These are phyloP conservation scores for Yponomeuta evonymella DNA, from an alignment of 2,888 invertebrate genomes.

Conservation along the genomic window DNA sequence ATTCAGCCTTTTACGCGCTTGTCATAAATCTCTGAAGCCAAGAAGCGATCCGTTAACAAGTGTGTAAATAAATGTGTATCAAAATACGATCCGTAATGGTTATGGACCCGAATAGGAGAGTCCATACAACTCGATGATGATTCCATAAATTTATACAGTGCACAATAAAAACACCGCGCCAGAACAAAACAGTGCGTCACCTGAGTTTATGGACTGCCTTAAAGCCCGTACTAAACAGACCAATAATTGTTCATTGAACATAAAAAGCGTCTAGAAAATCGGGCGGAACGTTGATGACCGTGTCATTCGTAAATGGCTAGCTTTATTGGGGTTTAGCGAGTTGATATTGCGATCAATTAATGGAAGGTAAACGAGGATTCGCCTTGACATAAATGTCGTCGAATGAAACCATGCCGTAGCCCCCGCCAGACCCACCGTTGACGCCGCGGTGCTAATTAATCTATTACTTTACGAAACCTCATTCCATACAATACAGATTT, in stretches of 20 bases:
- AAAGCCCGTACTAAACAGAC: conserved; percentile 38
- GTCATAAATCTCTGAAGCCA: conserved; percentile 28
- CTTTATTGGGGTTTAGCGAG: conserved; percentile 48
- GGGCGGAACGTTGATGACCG: conserved; percentile 40
- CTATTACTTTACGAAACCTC: conserved; percentile 33
- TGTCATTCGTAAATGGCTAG: conserved; percentile 53
- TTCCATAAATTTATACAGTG: conserved; percentile 75
- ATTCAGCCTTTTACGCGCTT: conserved; percentile 1
- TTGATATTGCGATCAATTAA: conserved; percentile 33
- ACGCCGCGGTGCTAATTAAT: conserved; percentile 18
- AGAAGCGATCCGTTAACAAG: conserved; percentile 45
- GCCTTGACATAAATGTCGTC: conserved; percentile 45
- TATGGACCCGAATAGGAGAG: conserved; percentile 68
- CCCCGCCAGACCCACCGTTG: background rate
- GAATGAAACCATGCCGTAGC: background rate
- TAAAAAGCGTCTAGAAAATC: conserved; percentile 39
- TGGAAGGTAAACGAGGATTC: conserved; percentile 35
- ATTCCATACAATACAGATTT: background rate
- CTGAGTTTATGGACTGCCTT: conserved; percentile 57
- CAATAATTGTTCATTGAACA: conserved; percentile 47
- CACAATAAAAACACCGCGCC: conserved; percentile 64
- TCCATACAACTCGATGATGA: conserved; percentile 73
- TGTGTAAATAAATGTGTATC: conserved; percentile 60
- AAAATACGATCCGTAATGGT: conserved; percentile 68
- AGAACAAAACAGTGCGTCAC: conserved; percentile 67